These are phyloP conservation scores for Cyprinodon brontotheroides DNA, from an alignment of 2,113 vertebrate genomes.

Conservation along the genomic window DNA sequence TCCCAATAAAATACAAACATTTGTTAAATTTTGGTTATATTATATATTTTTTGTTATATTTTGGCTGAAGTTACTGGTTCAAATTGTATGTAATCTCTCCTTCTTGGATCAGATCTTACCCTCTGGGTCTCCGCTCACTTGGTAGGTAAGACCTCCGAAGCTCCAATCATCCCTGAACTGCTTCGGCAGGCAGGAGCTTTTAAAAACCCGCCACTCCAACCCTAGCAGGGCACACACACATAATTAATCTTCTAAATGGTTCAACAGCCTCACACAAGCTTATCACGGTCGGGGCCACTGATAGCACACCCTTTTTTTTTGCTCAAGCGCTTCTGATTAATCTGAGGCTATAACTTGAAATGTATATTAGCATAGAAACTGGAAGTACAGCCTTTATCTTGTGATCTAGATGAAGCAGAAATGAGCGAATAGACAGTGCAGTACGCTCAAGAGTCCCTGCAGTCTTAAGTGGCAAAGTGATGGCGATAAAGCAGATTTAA, in stretches of 20 bases:
- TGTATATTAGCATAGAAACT: slow-evolving; percentile 20
- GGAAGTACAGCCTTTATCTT: slow-evolving; percentile 6
- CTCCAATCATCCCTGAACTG: slow-evolving; percentile 87
- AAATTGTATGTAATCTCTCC: not conserved
- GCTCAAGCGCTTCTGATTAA: slow-evolving; percentile 35
- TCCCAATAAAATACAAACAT: too few species aligned
- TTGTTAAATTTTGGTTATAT: too few species aligned
- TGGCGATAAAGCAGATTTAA: slow-evolving; percentile 9
- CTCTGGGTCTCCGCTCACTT: slow-evolving; percentile 86
- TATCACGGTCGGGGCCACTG: not conserved
- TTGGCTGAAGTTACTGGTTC: not conserved
- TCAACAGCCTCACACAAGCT: slow-evolving; percentile 14
- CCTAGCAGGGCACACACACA: slow-evolving; percentile 51
- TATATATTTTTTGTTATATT: too few species aligned
- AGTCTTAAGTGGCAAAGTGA: slow-evolving; percentile 13
- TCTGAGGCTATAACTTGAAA: slow-evolving; percentile 17
- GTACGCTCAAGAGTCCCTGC: slow-evolving; percentile 7
- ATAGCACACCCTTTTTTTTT: slow-evolving; percentile 9
- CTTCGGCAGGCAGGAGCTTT: slow-evolving; percentile 90
- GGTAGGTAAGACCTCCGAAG: slow-evolving; percentile 89
- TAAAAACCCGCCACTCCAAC: slow-evolving; percentile 69
- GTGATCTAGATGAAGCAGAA: not conserved
- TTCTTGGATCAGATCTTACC: slow-evolving; percentile 73
- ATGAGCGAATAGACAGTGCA: not conserved
- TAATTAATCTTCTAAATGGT: slow-evolving; percentile 12